Base-by-base conservation (phyloP, 2,888 invertebrate genomes). In the Strigamia crassipes region DNA sequence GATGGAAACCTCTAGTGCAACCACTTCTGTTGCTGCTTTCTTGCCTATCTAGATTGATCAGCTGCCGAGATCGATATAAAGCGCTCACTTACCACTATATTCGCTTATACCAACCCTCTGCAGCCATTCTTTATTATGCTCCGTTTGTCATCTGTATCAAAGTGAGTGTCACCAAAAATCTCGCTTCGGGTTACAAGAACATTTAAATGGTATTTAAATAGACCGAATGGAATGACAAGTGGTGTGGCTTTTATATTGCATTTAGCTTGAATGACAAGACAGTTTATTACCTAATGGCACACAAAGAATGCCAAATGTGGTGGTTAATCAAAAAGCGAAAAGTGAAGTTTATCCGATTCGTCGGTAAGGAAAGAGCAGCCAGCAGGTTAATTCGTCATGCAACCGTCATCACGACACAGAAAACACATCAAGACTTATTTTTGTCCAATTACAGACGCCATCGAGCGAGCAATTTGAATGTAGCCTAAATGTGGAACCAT, bases 391-490 rank as follows among this genome's bases (percentile, higher is more conserved):
- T 73, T 73, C 73, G 73, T 73, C 73, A 73, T 73, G 73, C 73
- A 73, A 73, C 73, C 73, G 73, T 73, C 73, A 73, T 73, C 31
- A 31, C 73, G 31, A 73, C 73, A 73, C 73, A 73, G 73, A 73
- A 73, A 73, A 73, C 73, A 31, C 73, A 73, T 73, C 73, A 73
- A 73, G 73, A 15, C 31, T 73, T 73, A 31, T 31, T 73, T 73
- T 73, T 73, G 27, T n/a, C 31, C 73, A 73, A 73, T 73, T 73
- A 73, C 73, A 27, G 31, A 31, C 31, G 73, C 73, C 73, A 73
- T 23, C 73, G 15, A 73, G 73, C 73, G 73, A 73, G 73, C 73
- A 73, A 73, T 73, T 73, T 73, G 27, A 15, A 10, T 27, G 73
- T 73, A 27, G 73, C 73, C 31, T 18, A 18, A 56, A 56, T 18